Evolutionary conservation across 1,140 invertebrate species (phyloP).

Genomic region (Riptortus pedestris): DNA sequence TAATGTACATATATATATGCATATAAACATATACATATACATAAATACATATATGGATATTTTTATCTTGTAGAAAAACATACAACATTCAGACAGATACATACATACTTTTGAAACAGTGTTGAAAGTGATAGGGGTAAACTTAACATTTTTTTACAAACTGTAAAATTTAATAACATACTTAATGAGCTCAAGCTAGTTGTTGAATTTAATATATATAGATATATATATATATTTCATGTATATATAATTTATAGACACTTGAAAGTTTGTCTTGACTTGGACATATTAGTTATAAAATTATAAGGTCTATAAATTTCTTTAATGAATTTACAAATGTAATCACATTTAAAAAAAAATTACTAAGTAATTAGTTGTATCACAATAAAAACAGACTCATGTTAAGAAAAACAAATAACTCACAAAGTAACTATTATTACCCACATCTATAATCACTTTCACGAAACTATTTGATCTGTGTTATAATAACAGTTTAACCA

Average conservation of each 20-base stretch:
- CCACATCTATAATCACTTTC: conserved; percentile 23
- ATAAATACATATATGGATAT: background rate
- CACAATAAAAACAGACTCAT: conserved; percentile 27
- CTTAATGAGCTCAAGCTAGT: background rate
- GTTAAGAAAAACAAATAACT: conserved; percentile 25
- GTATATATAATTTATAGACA: conserved; percentile 24
- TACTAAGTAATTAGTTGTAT: conserved; percentile 30
- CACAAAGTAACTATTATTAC: conserved; percentile 27
- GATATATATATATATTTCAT: conserved; percentile 13
- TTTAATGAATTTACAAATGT: conserved; percentile 15
- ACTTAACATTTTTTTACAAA: background rate
- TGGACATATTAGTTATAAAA: conserved; percentile 11
- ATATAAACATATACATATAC: too few relatives aligned
- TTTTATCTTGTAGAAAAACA: conserved; percentile 18
- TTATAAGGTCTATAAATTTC: conserved; percentile 14
- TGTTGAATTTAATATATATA: too few relatives aligned
- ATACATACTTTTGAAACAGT: conserved; percentile 5
- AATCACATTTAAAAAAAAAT: conserved; percentile 26
- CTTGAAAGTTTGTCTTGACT: conserved; percentile 25
- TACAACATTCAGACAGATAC: conserved; percentile 15
- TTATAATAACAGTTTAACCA: conserved; percentile 29
- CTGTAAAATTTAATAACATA: conserved; percentile 6
- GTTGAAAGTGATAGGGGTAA: conserved; percentile 6
- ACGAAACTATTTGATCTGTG: conserved; percentile 29
- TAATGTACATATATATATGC: conserved; percentile 1